phyloP scores from a whole-genome alignment of 1,140 invertebrate genomes.

The Ceratina calcarata region DNA sequence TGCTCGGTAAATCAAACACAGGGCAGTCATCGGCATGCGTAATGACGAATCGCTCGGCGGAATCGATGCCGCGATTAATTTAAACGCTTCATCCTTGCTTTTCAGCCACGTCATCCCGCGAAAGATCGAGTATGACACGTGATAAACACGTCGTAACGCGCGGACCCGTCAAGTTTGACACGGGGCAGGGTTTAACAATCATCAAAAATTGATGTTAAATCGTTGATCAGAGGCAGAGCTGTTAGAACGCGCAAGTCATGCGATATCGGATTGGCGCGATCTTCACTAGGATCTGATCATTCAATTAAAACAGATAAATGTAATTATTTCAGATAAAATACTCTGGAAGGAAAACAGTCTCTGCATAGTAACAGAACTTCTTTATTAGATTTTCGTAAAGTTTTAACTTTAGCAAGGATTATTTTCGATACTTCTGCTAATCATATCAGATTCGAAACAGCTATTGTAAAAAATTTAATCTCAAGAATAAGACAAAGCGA shows the following conservation, averaged over 20 bases:
- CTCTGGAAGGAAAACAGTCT: too few species aligned
- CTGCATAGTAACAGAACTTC: too few species aligned
- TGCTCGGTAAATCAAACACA: conserved; percentile 54
- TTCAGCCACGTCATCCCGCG: conserved; percentile 19
- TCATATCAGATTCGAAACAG: neutral
- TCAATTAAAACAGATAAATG: too few species aligned
- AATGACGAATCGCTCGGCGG: conserved; percentile 54
- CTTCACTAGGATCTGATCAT: too few species aligned
- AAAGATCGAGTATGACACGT: conserved; percentile 17
- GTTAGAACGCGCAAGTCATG: too few species aligned
- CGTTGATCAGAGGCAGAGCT: too few species aligned
- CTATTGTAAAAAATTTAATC: neutral
- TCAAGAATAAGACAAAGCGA: too few species aligned
- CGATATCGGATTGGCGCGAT: too few species aligned
- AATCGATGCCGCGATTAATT: conserved; percentile 60
- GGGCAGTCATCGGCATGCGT: conserved; percentile 39
- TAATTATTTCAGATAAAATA: too few species aligned
- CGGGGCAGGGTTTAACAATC: neutral
- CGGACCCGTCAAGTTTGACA: neutral
- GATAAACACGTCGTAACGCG: neutral
- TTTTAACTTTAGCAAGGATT: too few species aligned
- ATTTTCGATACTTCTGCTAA: too few species aligned
- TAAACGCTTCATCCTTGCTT: conserved; percentile 44
- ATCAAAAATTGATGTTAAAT: neutral
- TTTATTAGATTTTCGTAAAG: too few species aligned